These are phyloP conservation scores for Melanophora roralis DNA, from an alignment of 2,888 invertebrate genomes.

Conservation along the genomic window DNA sequence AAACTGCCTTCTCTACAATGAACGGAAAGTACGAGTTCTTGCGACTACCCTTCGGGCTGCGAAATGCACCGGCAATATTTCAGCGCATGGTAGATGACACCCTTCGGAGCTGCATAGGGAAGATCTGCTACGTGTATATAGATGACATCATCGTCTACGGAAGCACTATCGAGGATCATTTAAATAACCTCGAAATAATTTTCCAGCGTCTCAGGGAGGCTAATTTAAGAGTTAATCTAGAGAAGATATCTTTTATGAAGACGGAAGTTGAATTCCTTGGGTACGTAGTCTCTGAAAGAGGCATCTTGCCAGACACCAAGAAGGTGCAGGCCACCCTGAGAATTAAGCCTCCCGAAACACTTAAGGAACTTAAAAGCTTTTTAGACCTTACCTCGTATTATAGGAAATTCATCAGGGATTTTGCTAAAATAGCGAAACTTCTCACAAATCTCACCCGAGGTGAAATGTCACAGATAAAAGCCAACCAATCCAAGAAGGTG, in stretches of 20 bases:
- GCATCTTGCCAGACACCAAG: conserved; percentile 18
- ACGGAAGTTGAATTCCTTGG: conserved; percentile 45
- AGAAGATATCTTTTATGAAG: conserved; percentile 28
- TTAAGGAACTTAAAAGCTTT: conserved; percentile 48
- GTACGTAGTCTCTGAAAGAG: conserved; percentile 8
- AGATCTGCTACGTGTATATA: background rate
- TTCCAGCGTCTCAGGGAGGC: conserved; percentile 22
- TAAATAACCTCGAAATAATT: conserved; percentile 1
- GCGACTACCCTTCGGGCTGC: conserved; percentile 49
- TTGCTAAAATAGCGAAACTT: conserved; percentile 28
- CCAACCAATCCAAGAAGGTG: conserved; percentile 36
- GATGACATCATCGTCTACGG: too few species aligned
- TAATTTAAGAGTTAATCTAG: conserved; percentile 27
- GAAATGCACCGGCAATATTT: conserved; percentile 56
- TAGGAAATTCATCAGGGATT: conserved; percentile 44
- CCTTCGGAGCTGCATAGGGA: background rate
- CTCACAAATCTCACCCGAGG: conserved; percentile 37
- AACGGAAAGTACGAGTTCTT: conserved; percentile 53
- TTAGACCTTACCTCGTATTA: conserved; percentile 33
- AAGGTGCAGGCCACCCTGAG: conserved; percentile 29
- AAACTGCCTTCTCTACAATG: conserved; percentile 62
- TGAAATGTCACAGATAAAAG: conserved; percentile 34
- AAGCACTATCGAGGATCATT: background rate
- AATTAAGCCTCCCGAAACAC: conserved; percentile 33
- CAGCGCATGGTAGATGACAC: conserved; percentile 63